Percentiles rank a stretch among this genome's conserved stretches.
phyloP scores from a whole-genome alignment of 1,140 invertebrate species.

The Batillaria attramentaria region DNA sequence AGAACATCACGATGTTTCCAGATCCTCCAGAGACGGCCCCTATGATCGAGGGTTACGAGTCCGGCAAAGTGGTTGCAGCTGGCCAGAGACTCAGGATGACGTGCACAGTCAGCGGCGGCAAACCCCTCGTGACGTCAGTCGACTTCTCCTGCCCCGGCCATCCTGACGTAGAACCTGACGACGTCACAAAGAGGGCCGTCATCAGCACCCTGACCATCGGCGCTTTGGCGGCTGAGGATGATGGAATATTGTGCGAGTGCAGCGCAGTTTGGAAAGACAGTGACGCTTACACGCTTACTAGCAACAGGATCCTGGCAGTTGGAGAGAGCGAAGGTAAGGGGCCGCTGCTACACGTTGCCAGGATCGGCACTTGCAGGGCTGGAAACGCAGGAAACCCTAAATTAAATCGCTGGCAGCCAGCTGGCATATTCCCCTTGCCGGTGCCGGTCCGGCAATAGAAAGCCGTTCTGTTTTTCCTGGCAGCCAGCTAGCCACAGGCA shows the following conservation, averaged over 20 bases:
- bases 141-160: neutral
- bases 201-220: neutral
- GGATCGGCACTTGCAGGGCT: no score
- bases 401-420: no score
- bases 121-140: slow-evolving; percentile 20
- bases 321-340: no score
- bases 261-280: neutral
- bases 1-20: no score
- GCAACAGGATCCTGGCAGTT: neutral
- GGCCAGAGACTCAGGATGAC: slow-evolving; percentile 5
- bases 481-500: no score
- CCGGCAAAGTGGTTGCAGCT: neutral
- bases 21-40: slow-evolving; percentile 7
- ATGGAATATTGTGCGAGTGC: neutral
- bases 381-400: no score
- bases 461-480: no score
- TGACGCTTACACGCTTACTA: neutral
- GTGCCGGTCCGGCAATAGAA: no score
- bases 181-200: neutral
- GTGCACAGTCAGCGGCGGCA: slow-evolving; percentile 13
- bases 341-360: no score
- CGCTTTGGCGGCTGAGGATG: neutral
- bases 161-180: neutral
- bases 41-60: neutral
- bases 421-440: no score